Conservation (phyloP, 2,888 invertebrate genomes). For the Incurvaria masculella region DNA sequence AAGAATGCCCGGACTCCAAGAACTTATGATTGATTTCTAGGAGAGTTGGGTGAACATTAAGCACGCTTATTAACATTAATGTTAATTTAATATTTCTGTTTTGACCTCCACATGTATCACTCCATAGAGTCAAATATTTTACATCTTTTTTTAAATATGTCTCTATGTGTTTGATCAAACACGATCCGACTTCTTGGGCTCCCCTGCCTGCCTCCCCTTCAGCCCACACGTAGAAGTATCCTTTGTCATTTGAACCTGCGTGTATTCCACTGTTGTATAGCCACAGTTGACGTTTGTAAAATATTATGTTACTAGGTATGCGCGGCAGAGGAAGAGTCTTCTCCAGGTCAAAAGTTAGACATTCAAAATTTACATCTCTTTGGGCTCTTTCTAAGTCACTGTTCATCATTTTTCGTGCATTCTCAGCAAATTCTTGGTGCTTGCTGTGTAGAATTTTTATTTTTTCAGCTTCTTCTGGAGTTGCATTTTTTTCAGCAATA, state of each 20-base stretch:
- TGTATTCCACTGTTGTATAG: slow-evolving; percentile 16
- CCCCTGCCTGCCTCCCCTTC: slow-evolving; percentile 13
- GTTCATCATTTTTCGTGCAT: too few species aligned
- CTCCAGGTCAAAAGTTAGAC: too few species aligned
- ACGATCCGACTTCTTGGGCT: slow-evolving; percentile 12
- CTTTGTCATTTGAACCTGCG: slow-evolving; percentile 7
- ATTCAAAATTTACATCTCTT: too few species aligned
- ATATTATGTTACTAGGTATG: too few species aligned
- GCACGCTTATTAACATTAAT: slow-evolving; percentile 16
- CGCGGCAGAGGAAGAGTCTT: too few species aligned
- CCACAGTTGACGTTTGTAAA: too few species aligned
- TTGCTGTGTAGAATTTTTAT: too few species aligned
- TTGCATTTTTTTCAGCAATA: too few species aligned
- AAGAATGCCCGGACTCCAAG: slow-evolving; percentile 13
- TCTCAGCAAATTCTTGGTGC: too few species aligned
- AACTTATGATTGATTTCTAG: slow-evolving; percentile 13
- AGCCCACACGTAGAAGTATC: slow-evolving; percentile 12
- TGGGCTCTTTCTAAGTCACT: too few species aligned
- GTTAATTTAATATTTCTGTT: slow-evolving; percentile 17
- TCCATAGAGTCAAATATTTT: slow-evolving; percentile 10
- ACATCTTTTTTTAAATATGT: slow-evolving; percentile 2
- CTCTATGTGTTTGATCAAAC: slow-evolving; percentile 9
- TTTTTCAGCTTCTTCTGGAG: too few species aligned
- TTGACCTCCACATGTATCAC: slow-evolving; percentile 18
- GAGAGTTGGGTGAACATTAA: slow-evolving; percentile 15